Conservation (phyloP, 2,888 invertebrate species). For the Cheilosia soror region DNA sequence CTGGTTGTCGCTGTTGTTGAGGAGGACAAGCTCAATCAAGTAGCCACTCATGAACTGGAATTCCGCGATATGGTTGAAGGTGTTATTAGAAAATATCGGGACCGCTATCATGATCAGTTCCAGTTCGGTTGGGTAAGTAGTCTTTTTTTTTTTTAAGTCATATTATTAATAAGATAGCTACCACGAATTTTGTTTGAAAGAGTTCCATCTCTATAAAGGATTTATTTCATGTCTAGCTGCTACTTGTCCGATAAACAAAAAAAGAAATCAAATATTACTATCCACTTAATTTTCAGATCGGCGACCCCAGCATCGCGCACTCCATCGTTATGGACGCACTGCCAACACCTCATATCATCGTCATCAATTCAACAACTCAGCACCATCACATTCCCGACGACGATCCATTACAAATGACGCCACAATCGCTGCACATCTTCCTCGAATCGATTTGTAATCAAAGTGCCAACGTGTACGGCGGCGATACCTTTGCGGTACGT, state of each 20-base stretch:
- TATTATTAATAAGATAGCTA: background rate
- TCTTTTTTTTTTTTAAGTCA: background rate
- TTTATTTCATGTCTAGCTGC: too few relatives aligned
- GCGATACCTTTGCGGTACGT: slow-evolving; percentile 90
- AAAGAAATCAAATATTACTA: background rate
- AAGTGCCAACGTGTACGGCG: slow-evolving; percentile 92
- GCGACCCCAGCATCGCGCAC: slow-evolving; percentile 94
- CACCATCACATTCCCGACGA: slow-evolving; percentile 96
- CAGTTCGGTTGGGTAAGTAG: slow-evolving; percentile 95
- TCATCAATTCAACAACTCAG: slow-evolving; percentile 95
- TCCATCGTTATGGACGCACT: slow-evolving; percentile 95
- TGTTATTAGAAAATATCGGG: slow-evolving; percentile 89
- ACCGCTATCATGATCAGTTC: slow-evolving; percentile 91
- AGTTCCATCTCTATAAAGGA: too few relatives aligned
- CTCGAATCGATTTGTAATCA: slow-evolving; percentile 87
- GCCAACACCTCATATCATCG: slow-evolving; percentile 93
- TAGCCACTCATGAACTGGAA: slow-evolving; percentile 91
- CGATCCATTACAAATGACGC: slow-evolving; percentile 91
- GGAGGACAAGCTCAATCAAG: slow-evolving; percentile 93
- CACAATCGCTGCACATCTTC: slow-evolving; percentile 85
- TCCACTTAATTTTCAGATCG: slow-evolving; percentile 85
- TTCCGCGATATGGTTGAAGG: slow-evolving; percentile 93
- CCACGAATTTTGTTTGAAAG: too few relatives aligned
- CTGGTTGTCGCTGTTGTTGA: slow-evolving; percentile 94
- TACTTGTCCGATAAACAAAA: too few relatives aligned